phyloP scores from a whole-genome alignment of 2,888 invertebrate species.

The Mayetiola destructor region DNA sequence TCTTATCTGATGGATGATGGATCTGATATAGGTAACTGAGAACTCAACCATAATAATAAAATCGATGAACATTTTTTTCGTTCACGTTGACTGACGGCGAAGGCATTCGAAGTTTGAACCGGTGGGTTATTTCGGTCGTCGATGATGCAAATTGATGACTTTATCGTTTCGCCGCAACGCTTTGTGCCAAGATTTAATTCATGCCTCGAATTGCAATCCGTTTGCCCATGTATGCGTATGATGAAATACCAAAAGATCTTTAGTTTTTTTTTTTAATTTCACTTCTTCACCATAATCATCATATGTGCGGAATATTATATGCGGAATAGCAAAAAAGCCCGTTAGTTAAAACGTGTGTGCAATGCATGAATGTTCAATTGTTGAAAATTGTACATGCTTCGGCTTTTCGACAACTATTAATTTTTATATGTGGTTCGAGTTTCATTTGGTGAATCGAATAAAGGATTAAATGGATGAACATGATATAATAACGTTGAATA shows the following conservation, averaged over 20 bases:
- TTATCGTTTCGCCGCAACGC: not conserved
- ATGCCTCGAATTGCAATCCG: no score
- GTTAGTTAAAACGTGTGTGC: no score
- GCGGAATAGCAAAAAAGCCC: no score
- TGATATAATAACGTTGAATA: conserved; percentile 10
- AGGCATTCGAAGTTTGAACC: conserved; percentile 2
- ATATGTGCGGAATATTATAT: no score
- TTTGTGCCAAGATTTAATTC: conserved; percentile 11
- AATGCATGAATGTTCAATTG: not conserved
- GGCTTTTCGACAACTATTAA: conserved; percentile 8
- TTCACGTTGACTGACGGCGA: not conserved
- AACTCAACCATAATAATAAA: no score
- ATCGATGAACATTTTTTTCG: not conserved
- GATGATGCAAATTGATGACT: conserved; percentile 13
- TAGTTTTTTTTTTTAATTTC: no score
- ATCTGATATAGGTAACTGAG: not conserved
- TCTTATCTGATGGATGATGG: conserved; percentile 4
- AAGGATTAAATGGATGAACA: conserved; percentile 13
- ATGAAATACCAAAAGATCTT: no score
- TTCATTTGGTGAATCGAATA: not conserved
- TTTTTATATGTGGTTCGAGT: conserved; percentile 8
- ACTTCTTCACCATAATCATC: no score
- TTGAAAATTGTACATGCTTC: not conserved
- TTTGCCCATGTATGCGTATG: no score
- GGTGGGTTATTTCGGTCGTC: no score